These are phyloP conservation scores for Eilema griseolum DNA, from an alignment of 2,888 invertebrate genomes.

Conservation along the genomic window DNA sequence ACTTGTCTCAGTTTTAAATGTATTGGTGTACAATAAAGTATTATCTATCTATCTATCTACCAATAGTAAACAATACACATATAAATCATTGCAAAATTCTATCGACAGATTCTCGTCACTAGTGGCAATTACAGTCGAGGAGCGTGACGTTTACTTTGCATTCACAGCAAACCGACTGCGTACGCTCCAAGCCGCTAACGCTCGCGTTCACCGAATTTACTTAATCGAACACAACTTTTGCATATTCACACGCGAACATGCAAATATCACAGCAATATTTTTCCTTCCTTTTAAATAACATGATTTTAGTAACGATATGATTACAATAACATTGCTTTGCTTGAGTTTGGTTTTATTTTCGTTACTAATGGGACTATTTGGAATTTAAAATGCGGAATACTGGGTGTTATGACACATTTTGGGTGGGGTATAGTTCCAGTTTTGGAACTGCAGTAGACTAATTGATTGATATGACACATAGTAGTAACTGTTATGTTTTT, in stretches of 20 bases:
- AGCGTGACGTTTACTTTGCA: conserved; percentile 79
- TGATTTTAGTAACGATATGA: not conserved
- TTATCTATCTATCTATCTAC: too few species aligned
- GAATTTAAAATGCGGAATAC: not conserved
- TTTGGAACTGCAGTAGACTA: not conserved
- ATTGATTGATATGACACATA: not conserved
- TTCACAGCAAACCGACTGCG: conserved; percentile 72
- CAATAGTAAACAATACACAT: conserved; percentile 9
- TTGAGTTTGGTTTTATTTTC: not conserved
- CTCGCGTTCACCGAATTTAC: conserved; percentile 72
- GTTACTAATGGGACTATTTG: not conserved
- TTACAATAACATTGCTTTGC: not conserved
- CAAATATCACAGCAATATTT: conserved; percentile 33
- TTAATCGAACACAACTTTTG: conserved; percentile 62
- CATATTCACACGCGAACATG: conserved; percentile 37
- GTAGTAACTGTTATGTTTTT: too few species aligned
- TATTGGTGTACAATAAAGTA: too few species aligned
- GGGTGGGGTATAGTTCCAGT: not conserved
- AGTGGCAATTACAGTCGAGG: conserved; percentile 66
- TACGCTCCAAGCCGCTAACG: conserved; percentile 56
- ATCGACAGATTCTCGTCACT: conserved; percentile 58
- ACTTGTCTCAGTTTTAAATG: too few species aligned
- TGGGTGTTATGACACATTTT: not conserved
- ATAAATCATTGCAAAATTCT: conserved; percentile 21
- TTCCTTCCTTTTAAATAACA: conserved; percentile 14